phyloP scores from a whole-genome alignment of 1,140 invertebrate species.

The Mya arenaria region DNA sequence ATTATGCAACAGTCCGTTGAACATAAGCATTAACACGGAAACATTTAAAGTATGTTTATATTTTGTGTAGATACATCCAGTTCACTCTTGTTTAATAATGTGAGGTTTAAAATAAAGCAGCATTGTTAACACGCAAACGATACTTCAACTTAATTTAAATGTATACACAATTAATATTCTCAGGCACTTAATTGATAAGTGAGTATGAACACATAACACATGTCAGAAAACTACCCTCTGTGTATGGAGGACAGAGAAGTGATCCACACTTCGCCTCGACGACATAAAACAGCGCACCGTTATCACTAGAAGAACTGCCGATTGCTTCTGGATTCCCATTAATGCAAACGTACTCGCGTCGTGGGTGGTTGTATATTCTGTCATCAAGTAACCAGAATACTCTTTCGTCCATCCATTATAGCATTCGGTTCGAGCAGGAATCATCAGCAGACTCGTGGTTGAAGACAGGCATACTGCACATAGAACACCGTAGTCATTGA shows the following conservation, averaged over 20 bases:
- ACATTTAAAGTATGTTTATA: too few relatives aligned
- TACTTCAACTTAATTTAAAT: too few relatives aligned
- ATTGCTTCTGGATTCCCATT: slow-evolving; percentile 53
- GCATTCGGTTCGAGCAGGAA: slow-evolving; percentile 63
- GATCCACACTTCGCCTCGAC: slow-evolving; percentile 55
- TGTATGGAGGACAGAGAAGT: slow-evolving; percentile 58
- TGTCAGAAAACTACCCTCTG: slow-evolving; percentile 26
- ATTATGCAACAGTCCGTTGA: too few relatives aligned
- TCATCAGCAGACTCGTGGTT: slow-evolving; percentile 52
- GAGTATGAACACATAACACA: too few relatives aligned
- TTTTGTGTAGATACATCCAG: too few relatives aligned
- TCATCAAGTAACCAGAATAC: slow-evolving; percentile 64
- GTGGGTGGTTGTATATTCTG: not conserved
- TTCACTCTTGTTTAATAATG: too few relatives aligned
- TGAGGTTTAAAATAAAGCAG: too few relatives aligned
- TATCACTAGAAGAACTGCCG: slow-evolving; percentile 25
- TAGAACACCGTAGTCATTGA: slow-evolving; percentile 47
- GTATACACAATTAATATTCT: too few relatives aligned
- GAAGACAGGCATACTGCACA: slow-evolving; percentile 48
- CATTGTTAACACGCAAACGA: too few relatives aligned
- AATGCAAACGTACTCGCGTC: slow-evolving; percentile 60
- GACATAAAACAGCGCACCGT: slow-evolving; percentile 61
- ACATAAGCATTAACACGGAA: too few relatives aligned
- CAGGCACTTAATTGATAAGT: too few relatives aligned
- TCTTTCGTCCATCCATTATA: slow-evolving; percentile 57